Evolutionary conservation across 2,888 invertebrate genomes (phyloP), one percentile per base, ranked within the genome.

Genomic region (Caprella mutica): DNA sequence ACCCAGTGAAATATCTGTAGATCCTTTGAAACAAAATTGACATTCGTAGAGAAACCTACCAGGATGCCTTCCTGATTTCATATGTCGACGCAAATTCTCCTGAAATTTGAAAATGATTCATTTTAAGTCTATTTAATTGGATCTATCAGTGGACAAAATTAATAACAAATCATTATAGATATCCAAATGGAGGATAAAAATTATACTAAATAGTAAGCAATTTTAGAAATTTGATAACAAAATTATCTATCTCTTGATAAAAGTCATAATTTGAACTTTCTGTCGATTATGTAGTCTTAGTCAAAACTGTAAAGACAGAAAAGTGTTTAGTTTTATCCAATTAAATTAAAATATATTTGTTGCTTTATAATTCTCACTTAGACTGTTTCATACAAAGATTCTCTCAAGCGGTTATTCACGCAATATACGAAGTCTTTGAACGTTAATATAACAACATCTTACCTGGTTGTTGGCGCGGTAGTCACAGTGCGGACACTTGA

Each of bases 41-140:
- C 92, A 92, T 59, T 83, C 81, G 73, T 91, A 92, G 40, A 92
- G 78, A 58, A 75, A 81, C 69, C 83, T 79, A 1, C 86, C 87
- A 0, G 80, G 79, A 74, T 92, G 92, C 52, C 84, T 81, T 55
- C 80, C 82, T 9, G 86, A 86, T 33, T 81, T 81, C 2, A 89
- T 82, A 73, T 92, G 92, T 69, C 91, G 90, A 4, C 91, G 80
- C 12, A 92, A 78, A 71, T 91, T 92, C 71, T 90, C 91, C 83
- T 86, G 72, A 24, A 3, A 17, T 33, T 14, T 27, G 19, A 5
- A 33, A 35, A 9, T 14, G 4, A 35, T 35, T 35, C 35, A 35
- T 9, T 35, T n/a, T 23, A 42, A n/a, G 9, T n/a, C n/a, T n/a
- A n/a, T n/a, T n/a, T n/a, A n/a, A 9, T 33, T 33, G 14, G 24